phyloP scores from a whole-genome alignment of 1,140 invertebrate species.

The Epicauta chinensis region DNA sequence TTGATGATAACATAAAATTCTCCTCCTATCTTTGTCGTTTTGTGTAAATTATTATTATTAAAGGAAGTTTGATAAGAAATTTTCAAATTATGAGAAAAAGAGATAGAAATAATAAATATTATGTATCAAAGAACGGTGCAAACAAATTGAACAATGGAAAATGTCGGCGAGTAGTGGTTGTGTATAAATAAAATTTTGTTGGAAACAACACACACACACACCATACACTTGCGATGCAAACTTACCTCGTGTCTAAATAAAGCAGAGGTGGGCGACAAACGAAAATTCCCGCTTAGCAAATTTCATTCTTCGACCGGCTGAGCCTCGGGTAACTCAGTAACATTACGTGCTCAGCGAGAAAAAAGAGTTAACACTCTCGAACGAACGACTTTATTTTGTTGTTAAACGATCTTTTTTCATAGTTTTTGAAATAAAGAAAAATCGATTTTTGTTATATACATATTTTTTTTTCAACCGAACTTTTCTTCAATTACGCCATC shows the following conservation, averaged over 20 bases:
- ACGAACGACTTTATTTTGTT: constrained; percentile 32
- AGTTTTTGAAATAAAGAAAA: neutral
- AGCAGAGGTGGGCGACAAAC: constrained; percentile 37
- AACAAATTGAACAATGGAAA: too few relatives aligned
- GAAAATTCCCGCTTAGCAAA: constrained; percentile 35
- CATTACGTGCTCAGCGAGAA: constrained; percentile 17
- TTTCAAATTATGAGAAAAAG: too few relatives aligned
- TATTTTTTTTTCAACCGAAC: neutral
- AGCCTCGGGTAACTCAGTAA: constrained; percentile 30
- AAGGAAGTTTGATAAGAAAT: too few relatives aligned
- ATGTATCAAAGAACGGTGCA: too few relatives aligned
- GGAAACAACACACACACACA: too few relatives aligned
- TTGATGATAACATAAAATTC: too few relatives aligned
- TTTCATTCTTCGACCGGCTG: constrained; percentile 35
- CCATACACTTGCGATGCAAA: constrained; percentile 33
- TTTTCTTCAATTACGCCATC: neutral
- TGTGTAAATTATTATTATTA: too few relatives aligned
- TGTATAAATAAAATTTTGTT: constrained; percentile 3
- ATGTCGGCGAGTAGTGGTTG: neutral
- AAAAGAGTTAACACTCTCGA: constrained; percentile 26
- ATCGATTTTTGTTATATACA: neutral
- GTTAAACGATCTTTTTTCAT: neutral
- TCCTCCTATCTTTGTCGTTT: too few relatives aligned
- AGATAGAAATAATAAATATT: too few relatives aligned
- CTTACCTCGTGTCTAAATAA: constrained; percentile 37